Conservation (phyloP, 2,113 vertebrate species). For the Rhodinocichla rosea region DNA sequence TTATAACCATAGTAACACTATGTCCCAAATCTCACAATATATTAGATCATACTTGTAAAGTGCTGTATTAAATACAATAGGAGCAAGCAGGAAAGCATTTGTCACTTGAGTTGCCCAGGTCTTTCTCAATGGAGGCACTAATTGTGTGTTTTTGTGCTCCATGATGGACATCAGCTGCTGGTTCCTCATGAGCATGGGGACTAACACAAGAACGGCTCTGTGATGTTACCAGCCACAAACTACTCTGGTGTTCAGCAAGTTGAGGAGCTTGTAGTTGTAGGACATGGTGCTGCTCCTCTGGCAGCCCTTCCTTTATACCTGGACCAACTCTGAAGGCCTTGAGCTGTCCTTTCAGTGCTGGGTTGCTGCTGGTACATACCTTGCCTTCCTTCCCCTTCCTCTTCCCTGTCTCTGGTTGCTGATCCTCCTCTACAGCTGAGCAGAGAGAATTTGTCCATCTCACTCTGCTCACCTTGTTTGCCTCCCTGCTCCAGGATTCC, state of each 20-base stretch:
- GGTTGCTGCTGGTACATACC: fast-evolving
- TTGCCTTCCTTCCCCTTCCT: neutral
- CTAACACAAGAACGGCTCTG: neutral
- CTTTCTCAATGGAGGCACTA: neutral
- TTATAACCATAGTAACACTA: slow-evolving; percentile 13
- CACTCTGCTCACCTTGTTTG: neutral
- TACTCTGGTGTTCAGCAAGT: fast-evolving
- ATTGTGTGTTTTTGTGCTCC: fast-evolving
- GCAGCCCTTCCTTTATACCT: neutral
- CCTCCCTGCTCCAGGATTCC: neutral
- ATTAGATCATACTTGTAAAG: slow-evolving; percentile 24
- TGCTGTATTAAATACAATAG: neutral
- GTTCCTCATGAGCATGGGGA: neutral
- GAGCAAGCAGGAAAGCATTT: neutral
- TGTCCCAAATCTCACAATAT: neutral
- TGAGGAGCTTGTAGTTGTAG: neutral
- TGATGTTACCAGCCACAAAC: fast-evolving
- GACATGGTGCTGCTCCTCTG: neutral
- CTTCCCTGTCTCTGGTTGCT: neutral
- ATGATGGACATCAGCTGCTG: neutral
- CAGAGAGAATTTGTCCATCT: neutral
- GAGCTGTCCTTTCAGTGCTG: neutral
- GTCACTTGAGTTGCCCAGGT: neutral
- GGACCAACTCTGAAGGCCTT: neutral
- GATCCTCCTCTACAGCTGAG: neutral